Evolutionary conservation across 2,888 invertebrate genomes (phyloP).

Genomic region (Horisme vitalbata): DNA sequence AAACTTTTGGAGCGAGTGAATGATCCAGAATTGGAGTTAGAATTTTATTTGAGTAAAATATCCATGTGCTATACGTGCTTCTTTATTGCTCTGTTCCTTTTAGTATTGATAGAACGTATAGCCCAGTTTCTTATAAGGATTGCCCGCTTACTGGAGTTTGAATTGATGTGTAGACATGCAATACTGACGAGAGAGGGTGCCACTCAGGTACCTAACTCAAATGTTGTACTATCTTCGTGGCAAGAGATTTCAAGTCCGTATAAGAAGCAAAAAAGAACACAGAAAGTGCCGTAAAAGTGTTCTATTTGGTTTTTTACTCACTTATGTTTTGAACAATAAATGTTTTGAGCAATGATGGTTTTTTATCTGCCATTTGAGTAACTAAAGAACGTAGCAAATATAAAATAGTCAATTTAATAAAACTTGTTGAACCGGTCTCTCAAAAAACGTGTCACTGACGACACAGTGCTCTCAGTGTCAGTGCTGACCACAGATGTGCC

Average conservation of each 20-base stretch:
- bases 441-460: too few relatives aligned
- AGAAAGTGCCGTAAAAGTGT: too few relatives aligned
- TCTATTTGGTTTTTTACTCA: too few relatives aligned
- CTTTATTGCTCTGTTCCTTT: conserved; percentile 46
- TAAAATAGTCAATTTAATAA: too few relatives aligned
- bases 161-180: conserved; percentile 64
- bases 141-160: conserved; percentile 62
- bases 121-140: conserved; percentile 45
- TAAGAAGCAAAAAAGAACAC: too few relatives aligned
- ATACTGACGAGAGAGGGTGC: conserved; percentile 48
- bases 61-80: conserved; percentile 48
- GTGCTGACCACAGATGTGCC: too few relatives aligned
- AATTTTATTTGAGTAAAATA: conserved; percentile 51
- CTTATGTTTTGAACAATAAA: too few relatives aligned
- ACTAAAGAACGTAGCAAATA: too few relatives aligned
- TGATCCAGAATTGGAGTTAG: conserved; percentile 37
- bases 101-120: conserved; percentile 55
- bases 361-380: too few relatives aligned
- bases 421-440: too few relatives aligned
- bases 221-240: not conserved
- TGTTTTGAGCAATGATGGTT: too few relatives aligned
- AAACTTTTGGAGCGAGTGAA: conserved; percentile 39
- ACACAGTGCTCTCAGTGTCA: too few relatives aligned
- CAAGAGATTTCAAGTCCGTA: not conserved
- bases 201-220: conserved; percentile 28